A percentile compares a stretch with the other conserved stretches of the same genome.
These are phyloP conservation scores for Laspeyria flexula DNA, from an alignment of 2,888 invertebrate genomes.

Conservation along the genomic window DNA sequence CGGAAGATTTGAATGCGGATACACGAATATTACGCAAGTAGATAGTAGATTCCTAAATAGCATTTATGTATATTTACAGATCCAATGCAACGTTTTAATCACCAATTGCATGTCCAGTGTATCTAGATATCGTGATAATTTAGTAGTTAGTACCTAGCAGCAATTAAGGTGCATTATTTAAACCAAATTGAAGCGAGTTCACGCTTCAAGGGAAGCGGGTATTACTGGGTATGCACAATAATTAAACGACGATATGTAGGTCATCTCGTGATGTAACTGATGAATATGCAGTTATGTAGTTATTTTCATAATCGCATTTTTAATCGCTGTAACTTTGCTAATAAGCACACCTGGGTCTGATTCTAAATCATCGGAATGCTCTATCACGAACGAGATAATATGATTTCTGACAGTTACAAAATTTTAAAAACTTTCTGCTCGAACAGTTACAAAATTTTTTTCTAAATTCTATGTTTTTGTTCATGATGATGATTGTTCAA, in stretches of 20 bases:
- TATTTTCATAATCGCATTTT: slow-evolving; percentile 72
- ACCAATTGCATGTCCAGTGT: slow-evolving; percentile 31
- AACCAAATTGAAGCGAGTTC: slow-evolving; percentile 60
- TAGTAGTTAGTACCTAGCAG: slow-evolving; percentile 38
- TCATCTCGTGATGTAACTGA: slow-evolving; percentile 68
- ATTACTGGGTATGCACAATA: slow-evolving; percentile 51
- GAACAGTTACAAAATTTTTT: no score
- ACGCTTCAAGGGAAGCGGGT: slow-evolving; percentile 62
- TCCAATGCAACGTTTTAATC: slow-evolving; percentile 5
- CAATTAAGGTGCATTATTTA: slow-evolving; percentile 46
- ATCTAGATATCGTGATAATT: slow-evolving; percentile 25
- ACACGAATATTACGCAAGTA: no score
- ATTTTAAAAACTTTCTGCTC: no score
- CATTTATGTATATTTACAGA: slow-evolving; percentile 4
- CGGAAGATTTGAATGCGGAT: no score
- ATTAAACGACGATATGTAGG: slow-evolving; percentile 61
- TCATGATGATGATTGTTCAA: no score
- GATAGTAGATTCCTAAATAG: neutral
- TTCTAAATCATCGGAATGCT: no score
- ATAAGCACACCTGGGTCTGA: no score
- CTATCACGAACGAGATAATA: no score
- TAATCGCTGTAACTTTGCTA: slow-evolving; percentile 54
- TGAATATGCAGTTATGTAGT: slow-evolving; percentile 63
- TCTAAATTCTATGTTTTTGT: no score
- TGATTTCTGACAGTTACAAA: no score